These are phyloP conservation scores for Aelia acuminata DNA, from an alignment of 2,888 invertebrate genomes.

Conservation along the genomic window DNA sequence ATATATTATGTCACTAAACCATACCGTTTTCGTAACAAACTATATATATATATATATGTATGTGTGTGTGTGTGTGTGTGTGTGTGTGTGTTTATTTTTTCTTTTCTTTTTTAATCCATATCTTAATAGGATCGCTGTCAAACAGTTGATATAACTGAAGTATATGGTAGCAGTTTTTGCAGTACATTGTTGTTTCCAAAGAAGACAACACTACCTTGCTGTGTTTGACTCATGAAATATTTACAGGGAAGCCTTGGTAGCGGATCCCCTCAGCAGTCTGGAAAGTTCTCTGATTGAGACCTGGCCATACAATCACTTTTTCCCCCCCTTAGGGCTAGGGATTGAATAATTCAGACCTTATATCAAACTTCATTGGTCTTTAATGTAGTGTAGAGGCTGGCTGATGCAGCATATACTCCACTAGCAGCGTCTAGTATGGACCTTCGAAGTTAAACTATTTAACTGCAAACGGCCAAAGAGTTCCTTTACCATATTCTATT, in stretches of 20 bases:
- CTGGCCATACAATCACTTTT: slow-evolving; percentile 33
- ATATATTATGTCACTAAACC: too few relatives aligned
- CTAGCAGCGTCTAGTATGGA: background rate
- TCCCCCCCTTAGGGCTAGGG: background rate
- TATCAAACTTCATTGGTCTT: slow-evolving; percentile 40
- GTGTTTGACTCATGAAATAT: slow-evolving; percentile 40
- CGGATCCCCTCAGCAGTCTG: slow-evolving; percentile 13
- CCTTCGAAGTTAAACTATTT: background rate
- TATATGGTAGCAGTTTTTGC: background rate
- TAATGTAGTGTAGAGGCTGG: slow-evolving; percentile 33
- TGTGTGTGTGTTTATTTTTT: too few relatives aligned
- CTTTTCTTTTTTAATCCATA: too few relatives aligned
- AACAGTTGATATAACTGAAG: background rate
- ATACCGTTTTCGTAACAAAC: too few relatives aligned
- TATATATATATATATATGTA: too few relatives aligned
- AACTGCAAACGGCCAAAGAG: background rate
- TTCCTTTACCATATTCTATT: background rate
- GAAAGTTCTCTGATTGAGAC: slow-evolving; percentile 34
- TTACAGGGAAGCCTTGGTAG: background rate
- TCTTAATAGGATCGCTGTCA: too few relatives aligned
- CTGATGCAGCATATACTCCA: background rate
- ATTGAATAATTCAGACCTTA: slow-evolving; percentile 33
- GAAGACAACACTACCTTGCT: slow-evolving; percentile 8
- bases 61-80: too few relatives aligned
- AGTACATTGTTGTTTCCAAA: slow-evolving; percentile 15